These are phyloP conservation scores for Dendrolimus pini DNA, from an alignment of 2,888 invertebrate species.

Conservation along the genomic window DNA sequence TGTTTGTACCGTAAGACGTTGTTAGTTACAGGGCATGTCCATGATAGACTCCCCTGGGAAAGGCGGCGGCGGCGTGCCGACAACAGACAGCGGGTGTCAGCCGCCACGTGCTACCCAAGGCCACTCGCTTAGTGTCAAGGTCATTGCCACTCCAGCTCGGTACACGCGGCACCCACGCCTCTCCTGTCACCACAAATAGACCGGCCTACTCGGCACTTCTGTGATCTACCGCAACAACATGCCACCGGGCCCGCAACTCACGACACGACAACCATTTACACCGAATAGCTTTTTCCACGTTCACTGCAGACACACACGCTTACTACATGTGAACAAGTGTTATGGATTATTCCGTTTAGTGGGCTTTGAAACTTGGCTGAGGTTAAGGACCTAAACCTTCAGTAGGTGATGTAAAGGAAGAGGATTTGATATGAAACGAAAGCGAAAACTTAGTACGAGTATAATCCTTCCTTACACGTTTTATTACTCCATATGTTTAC, in stretches of 20 bases:
- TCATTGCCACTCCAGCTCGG: constrained; percentile 75
- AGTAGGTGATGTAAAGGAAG: too few relatives aligned
- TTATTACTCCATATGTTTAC: too few relatives aligned
- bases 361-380: too few relatives aligned
- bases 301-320: neutral
- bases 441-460: too few relatives aligned
- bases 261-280: constrained; percentile 7
- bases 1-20: constrained; percentile 10
- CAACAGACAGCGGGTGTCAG: constrained; percentile 76
- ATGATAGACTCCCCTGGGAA: constrained; percentile 73
- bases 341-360: neutral
- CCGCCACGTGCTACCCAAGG: constrained; percentile 77
- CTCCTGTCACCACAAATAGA: constrained; percentile 75
- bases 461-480: too few relatives aligned
- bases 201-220: constrained; percentile 62
- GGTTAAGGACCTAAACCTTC: too few relatives aligned
- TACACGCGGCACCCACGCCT: constrained; percentile 74
- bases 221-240: constrained; percentile 51
- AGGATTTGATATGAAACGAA: too few relatives aligned
- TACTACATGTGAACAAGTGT: neutral
- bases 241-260: constrained; percentile 30
- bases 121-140: constrained; percentile 77
- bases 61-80: constrained; percentile 75
- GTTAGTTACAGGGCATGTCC: constrained; percentile 53
- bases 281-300: neutral